Evolutionary conservation across 2,797 vertebrate genomes (phyloP).

Genomic region (Melanotaenia nigrans): DNA sequence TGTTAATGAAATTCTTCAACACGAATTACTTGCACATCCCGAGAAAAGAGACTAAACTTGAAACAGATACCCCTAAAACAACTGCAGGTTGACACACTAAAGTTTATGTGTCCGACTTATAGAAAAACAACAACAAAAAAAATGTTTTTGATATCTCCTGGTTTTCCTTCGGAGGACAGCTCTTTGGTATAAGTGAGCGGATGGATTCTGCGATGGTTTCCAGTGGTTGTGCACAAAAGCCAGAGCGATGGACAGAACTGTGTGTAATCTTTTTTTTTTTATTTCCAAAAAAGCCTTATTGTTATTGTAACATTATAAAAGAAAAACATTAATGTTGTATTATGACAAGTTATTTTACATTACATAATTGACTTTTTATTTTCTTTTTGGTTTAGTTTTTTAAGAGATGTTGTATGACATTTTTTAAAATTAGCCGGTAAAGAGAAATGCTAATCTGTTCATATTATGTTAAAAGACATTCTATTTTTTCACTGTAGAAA

Average conservation of each 20-base stretch:
- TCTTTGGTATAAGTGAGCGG: conserved; percentile 54
- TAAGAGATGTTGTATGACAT: conserved; percentile 86
- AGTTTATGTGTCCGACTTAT: conserved; percentile 47
- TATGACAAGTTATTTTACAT: conserved; percentile 81
- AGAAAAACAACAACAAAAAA: conserved; percentile 23
- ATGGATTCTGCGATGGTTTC: conserved; percentile 59
- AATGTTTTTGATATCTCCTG: conserved; percentile 48
- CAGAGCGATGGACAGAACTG: conserved; percentile 77
- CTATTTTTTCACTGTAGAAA: conserved; percentile 97
- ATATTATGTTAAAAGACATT: conserved; percentile 95
- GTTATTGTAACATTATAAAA: conserved; percentile 82
- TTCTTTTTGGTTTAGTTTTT: conserved; percentile 78
- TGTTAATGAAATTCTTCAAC: conserved; percentile 49
- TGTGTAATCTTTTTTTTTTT: conserved; percentile 76
- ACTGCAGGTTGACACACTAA: conserved; percentile 57
- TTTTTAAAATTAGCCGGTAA: conserved; percentile 78
- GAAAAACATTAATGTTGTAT: conserved; percentile 81
- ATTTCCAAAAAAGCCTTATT: conserved; percentile 90
- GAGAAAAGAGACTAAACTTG: conserved; percentile 48
- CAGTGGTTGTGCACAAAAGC: conserved; percentile 68
- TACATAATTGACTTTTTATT: conserved; percentile 78
- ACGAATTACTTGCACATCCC: conserved; percentile 64
- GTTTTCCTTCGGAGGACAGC: conserved; percentile 59
- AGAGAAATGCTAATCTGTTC: conserved; percentile 91
- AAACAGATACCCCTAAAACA: conserved; percentile 56